These are phyloP conservation scores for Pogonus chalceus DNA, from an alignment of 1,140 invertebrate species.

Conservation along the genomic window DNA sequence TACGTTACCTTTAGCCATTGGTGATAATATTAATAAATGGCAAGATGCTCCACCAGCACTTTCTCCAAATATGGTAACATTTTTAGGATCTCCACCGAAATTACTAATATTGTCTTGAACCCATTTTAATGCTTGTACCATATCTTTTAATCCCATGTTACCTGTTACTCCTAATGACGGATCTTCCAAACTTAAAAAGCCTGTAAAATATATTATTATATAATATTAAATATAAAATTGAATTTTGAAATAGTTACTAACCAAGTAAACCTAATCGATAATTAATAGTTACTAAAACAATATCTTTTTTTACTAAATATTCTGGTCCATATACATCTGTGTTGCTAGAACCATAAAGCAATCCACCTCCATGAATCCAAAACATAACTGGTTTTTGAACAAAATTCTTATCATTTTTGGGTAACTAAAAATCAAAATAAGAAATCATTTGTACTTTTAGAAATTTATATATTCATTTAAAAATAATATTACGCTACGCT, in stretches of 20 bases:
- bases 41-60: conserved; percentile 44
- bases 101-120: conserved; percentile 50
- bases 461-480: too few species aligned
- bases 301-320: conserved; percentile 49
- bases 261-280: conserved; percentile 55
- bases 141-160: conserved; percentile 57
- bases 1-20: conserved; percentile 31
- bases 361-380: conserved; percentile 63
- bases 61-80: conserved; percentile 49
- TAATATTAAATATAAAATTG: too few species aligned
- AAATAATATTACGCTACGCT: too few species aligned
- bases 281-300: conserved; percentile 57
- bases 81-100: conserved; percentile 54
- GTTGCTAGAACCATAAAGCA: conserved; percentile 47
- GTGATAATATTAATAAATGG: conserved; percentile 37
- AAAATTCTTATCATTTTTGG: neutral
- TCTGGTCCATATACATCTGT: conserved; percentile 49
- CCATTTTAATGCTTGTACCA: conserved; percentile 49
- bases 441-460: neutral
- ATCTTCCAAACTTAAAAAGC: neutral
- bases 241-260: neutral
- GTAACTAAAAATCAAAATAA: neutral
- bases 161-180: conserved; percentile 38
- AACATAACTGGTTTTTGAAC: conserved; percentile 50
- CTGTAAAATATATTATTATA: neutral